These are phyloP conservation scores for Gallirallus australis DNA, from an alignment of 2,797 vertebrate genomes.

Conservation along the genomic window DNA sequence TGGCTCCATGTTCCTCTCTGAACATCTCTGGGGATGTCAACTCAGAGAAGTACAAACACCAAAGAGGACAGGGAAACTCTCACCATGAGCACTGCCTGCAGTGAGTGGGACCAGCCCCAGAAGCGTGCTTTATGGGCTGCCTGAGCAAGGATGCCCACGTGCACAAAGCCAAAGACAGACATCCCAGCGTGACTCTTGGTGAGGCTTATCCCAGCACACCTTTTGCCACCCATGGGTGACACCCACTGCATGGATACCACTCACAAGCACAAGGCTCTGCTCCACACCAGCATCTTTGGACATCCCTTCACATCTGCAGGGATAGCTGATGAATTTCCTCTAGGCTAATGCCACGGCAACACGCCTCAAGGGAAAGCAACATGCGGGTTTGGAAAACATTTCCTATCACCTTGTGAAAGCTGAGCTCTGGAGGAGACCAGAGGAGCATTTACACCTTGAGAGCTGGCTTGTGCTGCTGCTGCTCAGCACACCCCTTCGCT, in stretches of 20 bases:
- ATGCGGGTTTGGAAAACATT: rapidly evolving
- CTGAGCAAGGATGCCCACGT: rapidly evolving
- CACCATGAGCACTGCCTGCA: not conserved
- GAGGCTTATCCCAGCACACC: rapidly evolving
- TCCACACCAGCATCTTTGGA: not conserved
- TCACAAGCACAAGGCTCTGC: not conserved
- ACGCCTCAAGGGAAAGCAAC: rapidly evolving
- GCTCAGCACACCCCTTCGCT: not conserved
- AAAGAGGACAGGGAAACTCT: not conserved
- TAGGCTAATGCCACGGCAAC: not conserved
- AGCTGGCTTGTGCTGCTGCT: not conserved
- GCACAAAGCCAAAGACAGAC: not conserved
- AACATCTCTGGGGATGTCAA: not conserved
- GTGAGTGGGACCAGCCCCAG: not conserved
- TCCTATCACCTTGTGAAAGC: not conserved
- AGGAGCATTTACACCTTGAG: not conserved
- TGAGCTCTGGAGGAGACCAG: not conserved
- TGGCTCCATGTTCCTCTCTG: not conserved
- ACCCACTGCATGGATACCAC: rapidly evolving
- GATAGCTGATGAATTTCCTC: not conserved
- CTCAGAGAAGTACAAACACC: not conserved
- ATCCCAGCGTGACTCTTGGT: not conserved
- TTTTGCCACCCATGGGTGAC: not conserved
- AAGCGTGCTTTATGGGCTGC: rapidly evolving
- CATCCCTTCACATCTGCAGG: not conserved